These are phyloP conservation scores for Mizuhopecten yessoensis DNA, from an alignment of 1,140 invertebrate species.

Conservation along the genomic window DNA sequence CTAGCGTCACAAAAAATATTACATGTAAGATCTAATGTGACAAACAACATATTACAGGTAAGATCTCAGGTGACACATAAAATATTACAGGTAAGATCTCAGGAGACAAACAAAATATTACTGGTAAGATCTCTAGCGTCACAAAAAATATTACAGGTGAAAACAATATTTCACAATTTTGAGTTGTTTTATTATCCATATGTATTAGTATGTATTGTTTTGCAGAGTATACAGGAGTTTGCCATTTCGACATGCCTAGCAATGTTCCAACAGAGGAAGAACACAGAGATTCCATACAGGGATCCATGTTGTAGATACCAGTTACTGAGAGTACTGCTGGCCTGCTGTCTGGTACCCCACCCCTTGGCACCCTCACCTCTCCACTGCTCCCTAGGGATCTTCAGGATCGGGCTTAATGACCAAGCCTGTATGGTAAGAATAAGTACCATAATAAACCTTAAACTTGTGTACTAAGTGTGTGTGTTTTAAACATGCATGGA, in stretches of 20 bases:
- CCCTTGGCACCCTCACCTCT: background rate
- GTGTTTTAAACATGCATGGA: too few relatives aligned
- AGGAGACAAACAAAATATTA: background rate
- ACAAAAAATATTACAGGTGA: too few relatives aligned
- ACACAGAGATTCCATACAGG: background rate
- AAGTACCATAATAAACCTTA: too few relatives aligned
- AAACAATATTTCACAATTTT: too few relatives aligned
- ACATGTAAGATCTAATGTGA: background rate
- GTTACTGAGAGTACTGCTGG: background rate
- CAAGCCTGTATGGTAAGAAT: background rate
- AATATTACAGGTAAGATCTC: background rate
- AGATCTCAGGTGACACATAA: background rate
- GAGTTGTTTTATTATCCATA: too few relatives aligned
- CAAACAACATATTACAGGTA: background rate
- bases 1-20: too few relatives aligned
- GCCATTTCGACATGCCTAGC: background rate
- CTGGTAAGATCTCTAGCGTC: background rate
- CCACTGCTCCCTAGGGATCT: background rate
- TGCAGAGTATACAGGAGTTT: slow-evolving; percentile 1
- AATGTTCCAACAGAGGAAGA: slow-evolving; percentile 12
- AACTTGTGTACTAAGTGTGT: too few relatives aligned
- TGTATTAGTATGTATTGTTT: background rate
- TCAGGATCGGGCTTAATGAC: background rate
- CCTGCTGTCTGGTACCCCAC: background rate
- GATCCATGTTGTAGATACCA: slow-evolving; percentile 21